phyloP scores from a whole-genome alignment of 2,797 vertebrate species.

The Limosa lapponica region DNA sequence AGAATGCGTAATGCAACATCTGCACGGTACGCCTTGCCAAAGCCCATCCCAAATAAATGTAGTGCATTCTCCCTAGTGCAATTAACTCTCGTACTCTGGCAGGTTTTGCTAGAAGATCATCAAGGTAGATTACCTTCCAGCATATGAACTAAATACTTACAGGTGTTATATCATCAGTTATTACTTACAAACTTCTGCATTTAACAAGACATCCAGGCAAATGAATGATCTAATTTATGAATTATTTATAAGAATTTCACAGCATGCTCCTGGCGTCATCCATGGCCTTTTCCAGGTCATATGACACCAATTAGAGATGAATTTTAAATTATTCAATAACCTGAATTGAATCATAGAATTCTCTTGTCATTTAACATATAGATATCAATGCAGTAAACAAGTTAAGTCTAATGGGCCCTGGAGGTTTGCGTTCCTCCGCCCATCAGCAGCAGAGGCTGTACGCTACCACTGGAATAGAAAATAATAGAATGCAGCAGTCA shows the following conservation, averaged over 20 bases:
- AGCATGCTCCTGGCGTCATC: constrained; percentile 82
- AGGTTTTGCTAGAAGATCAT: constrained; percentile 81
- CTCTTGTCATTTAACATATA: constrained; percentile 87
- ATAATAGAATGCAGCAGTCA: constrained; percentile 75
- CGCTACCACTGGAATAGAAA: constrained; percentile 58
- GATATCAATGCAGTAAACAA: constrained; percentile 86
- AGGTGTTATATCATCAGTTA: constrained; percentile 84
- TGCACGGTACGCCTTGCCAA: constrained; percentile 77
- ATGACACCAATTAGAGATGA: constrained; percentile 85
- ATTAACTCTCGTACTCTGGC: constrained; percentile 79
- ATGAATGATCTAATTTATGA: constrained; percentile 83
- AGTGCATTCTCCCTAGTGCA: constrained; percentile 78
- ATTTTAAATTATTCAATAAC: constrained; percentile 88
- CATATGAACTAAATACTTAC: constrained; percentile 84
- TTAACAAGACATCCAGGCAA: constrained; percentile 81
- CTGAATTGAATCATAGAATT: too few relatives aligned
- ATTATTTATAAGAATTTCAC: constrained; percentile 85
- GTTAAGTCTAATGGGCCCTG: constrained; percentile 84
- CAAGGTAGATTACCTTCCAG: constrained; percentile 84
- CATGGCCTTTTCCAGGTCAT: constrained; percentile 85
- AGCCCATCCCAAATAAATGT: constrained; percentile 79
- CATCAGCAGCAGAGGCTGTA: constrained; percentile 61
- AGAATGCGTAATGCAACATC: constrained; percentile 76
- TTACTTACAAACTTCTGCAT: constrained; percentile 83
- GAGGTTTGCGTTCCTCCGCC: constrained; percentile 74